These are phyloP conservation scores for Anguilla marmorata DNA, from an alignment of 2,797 vertebrate genomes.

Conservation along the genomic window DNA sequence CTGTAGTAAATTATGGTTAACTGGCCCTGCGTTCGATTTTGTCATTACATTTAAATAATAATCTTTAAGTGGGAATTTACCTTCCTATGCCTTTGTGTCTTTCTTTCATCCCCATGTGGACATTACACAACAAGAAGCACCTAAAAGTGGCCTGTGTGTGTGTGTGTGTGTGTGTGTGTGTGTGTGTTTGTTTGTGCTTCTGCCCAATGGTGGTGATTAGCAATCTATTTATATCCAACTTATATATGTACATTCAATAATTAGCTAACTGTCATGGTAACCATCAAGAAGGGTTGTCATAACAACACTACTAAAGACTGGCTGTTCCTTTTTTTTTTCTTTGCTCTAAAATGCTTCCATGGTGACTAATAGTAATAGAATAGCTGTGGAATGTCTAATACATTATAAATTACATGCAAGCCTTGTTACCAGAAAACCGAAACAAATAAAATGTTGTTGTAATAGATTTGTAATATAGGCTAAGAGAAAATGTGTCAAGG, in stretches of 20 bases:
- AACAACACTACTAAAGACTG: neutral
- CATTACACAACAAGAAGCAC: neutral
- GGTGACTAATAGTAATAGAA: no score
- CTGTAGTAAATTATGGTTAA: no score
- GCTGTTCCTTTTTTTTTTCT: neutral
- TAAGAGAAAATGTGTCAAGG: no score
- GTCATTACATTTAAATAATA: no score
- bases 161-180: neutral
- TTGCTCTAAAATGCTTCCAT: neutral
- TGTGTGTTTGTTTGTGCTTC: neutral
- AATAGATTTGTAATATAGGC: no score
- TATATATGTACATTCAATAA: neutral
- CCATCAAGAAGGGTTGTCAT: neutral
- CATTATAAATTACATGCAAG: no score
- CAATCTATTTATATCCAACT: neutral
- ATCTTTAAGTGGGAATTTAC: neutral
- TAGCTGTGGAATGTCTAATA: no score
- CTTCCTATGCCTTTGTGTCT: neutral
- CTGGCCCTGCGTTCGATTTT: no score
- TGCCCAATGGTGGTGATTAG: no score
- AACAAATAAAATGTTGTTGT: no score
- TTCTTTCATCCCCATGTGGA: neutral
- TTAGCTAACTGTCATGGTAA: neutral
- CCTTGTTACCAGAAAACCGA: no score
- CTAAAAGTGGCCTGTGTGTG: neutral